Percentiles rank a stretch among this genome's conserved stretches.
These are phyloP conservation scores for Melinopterus prodromus DNA, from an alignment of 2,888 invertebrate species.

Conservation along the genomic window DNA sequence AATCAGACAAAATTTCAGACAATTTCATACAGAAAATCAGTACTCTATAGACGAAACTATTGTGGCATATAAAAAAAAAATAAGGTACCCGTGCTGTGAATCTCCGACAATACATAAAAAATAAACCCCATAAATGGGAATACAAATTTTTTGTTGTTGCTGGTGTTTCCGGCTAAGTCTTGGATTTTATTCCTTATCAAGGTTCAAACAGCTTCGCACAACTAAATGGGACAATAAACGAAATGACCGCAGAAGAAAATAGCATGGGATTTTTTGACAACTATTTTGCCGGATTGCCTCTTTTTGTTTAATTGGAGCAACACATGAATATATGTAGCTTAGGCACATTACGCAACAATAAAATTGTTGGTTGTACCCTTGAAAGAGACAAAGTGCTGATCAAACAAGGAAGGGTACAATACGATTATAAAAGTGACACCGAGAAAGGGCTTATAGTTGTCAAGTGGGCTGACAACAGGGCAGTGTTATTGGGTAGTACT, in stretches of 20 bases:
- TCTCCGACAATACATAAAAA: slow-evolving; percentile 39
- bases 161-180: slow-evolving; percentile 33
- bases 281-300: slow-evolving; percentile 39
- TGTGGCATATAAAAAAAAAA: slow-evolving; percentile 41
- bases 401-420: no score
- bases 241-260: slow-evolving; percentile 27
- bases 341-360: slow-evolving; percentile 19
- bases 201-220: slow-evolving; percentile 36
- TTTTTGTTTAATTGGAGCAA: slow-evolving; percentile 36
- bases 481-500: no score
- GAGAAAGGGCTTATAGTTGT: no score
- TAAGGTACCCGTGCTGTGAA: slow-evolving; percentile 38
- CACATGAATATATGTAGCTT: slow-evolving; percentile 32
- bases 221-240: slow-evolving; percentile 26
- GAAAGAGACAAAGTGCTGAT: no score
- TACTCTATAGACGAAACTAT: slow-evolving; percentile 40
- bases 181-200: slow-evolving; percentile 32
- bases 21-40: slow-evolving; percentile 28
- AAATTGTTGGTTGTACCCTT: no score
- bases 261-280: slow-evolving; percentile 45
- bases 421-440: no score
- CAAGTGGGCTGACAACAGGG: no score
- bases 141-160: slow-evolving; percentile 39
- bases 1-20: slow-evolving; percentile 26
- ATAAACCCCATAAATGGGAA: slow-evolving; percentile 41